Base-by-base conservation (phyloP, 2,113 vertebrate species). In the Peromyscus maniculatus region DNA sequence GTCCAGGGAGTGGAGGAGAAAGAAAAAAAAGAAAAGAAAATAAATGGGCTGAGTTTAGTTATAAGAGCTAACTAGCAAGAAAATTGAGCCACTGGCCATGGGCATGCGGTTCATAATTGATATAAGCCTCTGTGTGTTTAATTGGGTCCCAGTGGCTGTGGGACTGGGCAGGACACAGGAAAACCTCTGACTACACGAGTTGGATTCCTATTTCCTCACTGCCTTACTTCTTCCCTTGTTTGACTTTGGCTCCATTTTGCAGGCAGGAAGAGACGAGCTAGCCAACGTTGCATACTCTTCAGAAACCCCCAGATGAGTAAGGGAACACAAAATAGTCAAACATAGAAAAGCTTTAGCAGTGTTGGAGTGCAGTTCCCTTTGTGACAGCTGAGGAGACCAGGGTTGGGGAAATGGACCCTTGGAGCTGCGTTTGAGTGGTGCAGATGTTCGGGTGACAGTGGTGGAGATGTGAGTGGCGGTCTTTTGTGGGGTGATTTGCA, bases 401-500 rank as follows among this genome's bases (percentile, higher is more conserved):
- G 55, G 12, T 66, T 21, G 93, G 82, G 57, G 26, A 57, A 12
- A 26, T 21, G 66, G 33, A 28, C 31, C 31, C 5, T 13, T 1
- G 59, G 36, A 3, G 22, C 71, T 31, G 64, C 26, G 12, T n/a
- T 52, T 64, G 33, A 19, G 24, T 59, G 1, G 33, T 5, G 5
- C 24, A 5, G 49, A 1, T 3, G 39, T 28, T 2, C 12, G 39
- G 86, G 7, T 5, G 0, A 49, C 7, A 7, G 46, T 49, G 46
- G 46, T 49, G 6, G 46, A 49, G 46, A 49, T 49, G 46, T 49
- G 46, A 49, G 46, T 55, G 52, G 52, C 10, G 52, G 52, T 55
- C 52, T 12, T 55, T 55, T 55, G 52, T 55, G 52, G 11, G 52
- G 52, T 55, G 52, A 55, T 55, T 55, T 55, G 52, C 52, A 55